These are phyloP conservation scores for Eublepharis macularius DNA, from an alignment of 2,113 vertebrate genomes.

Conservation along the genomic window DNA sequence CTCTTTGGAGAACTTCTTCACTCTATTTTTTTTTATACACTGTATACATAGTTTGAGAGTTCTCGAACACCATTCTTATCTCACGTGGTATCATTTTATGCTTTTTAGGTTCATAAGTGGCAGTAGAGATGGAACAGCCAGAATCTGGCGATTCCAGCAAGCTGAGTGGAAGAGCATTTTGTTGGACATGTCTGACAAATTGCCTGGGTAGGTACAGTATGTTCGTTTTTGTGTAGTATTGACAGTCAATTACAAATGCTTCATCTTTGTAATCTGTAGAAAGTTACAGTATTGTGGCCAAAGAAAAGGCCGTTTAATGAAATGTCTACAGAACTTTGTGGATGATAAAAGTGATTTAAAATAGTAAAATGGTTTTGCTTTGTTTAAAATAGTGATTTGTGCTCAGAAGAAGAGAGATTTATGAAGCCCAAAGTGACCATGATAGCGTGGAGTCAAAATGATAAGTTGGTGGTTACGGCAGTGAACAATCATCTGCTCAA, in stretches of 20 bases:
- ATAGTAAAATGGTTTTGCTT: not conserved
- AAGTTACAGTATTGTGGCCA: not conserved
- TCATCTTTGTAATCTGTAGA: not conserved
- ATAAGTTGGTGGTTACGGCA: constrained; percentile 93
- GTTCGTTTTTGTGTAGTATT: not conserved
- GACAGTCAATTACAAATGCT: not conserved
- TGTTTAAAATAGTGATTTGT: constrained; percentile 62
- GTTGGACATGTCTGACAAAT: constrained; percentile 89
- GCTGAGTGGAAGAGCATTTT: constrained; percentile 91
- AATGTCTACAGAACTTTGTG: not conserved
- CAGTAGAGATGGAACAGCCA: constrained; percentile 93
- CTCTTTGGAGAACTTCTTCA: rapidly evolving
- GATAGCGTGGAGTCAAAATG: constrained; percentile 96
- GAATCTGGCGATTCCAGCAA: constrained; percentile 91
- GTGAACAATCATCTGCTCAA: constrained; percentile 96
- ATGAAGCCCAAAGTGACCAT: constrained; percentile 98
- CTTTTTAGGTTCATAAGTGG: constrained; percentile 95
- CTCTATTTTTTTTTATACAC: not conserved
- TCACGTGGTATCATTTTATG: constrained; percentile 1
- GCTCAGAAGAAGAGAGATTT: constrained; percentile 85
- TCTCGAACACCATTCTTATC: not conserved
- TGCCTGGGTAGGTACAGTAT: constrained; percentile 81
- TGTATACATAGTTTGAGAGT: not conserved
- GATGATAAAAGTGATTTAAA: not conserved
- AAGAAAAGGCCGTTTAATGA: not conserved